Base-by-base conservation (phyloP, 1,140 invertebrate genomes). In the Whitmania pigra region DNA sequence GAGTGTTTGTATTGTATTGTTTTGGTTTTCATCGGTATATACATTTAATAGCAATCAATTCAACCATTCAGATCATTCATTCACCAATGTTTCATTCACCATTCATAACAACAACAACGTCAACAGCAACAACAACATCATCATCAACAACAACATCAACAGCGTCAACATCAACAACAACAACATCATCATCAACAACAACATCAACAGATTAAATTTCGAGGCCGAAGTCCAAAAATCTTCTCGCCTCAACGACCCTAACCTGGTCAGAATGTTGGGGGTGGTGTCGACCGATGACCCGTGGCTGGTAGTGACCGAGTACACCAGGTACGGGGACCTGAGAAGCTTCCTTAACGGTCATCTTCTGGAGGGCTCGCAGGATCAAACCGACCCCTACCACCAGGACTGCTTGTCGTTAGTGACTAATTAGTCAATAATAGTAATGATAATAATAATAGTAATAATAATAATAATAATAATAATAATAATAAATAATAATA, bases 341-440 rank as follows among this genome's bases (percentile, higher is more conserved):
- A 89, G 90, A 80, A 89, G 93, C 79, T 93, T 92, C 80, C 84
- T 93, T 9, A 90, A 93, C 74, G 86, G 88, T n/a, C 89, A 93
- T 79, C 77, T 79, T 13, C 77, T 79, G 11, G 82, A 83, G 63
- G 53, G 13, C 1, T 27, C 40, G 49, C 40, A 25, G 53, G 69
- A 63, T 20, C 57, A 63, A n/a, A 63, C 11, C 11, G 57, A 63
- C 57, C 22, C 57, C 5, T 20, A 63, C 15, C 57, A 63, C 43
- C 43, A 49, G 43, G 43, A 13, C 43, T 49, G 43, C 43, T 11
- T 49, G 15, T 49, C 43, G 43, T 49, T 4, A 49, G 43, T 49
- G 43, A 49, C 43, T 1, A n/a, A n/a, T n/a, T n/a, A n/a, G n/a
- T n/a, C n/a, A n/a, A n/a, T n/a, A n/a, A n/a, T n/a, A n/a, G n/a